These are phyloP conservation scores for Anastrepha obliqua DNA, from an alignment of 1,140 invertebrate species.

Conservation along the genomic window DNA sequence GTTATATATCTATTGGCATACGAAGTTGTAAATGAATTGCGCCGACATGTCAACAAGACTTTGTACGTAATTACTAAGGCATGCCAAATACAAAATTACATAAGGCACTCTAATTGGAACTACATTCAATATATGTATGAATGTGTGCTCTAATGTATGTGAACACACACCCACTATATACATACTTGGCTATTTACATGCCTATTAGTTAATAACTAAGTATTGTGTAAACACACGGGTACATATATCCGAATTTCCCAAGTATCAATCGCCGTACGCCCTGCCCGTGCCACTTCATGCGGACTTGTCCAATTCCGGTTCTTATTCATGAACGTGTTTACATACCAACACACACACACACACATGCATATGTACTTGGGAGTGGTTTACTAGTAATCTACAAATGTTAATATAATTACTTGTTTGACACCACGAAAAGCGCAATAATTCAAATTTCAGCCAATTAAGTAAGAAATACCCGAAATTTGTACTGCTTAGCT, in stretches of 20 bases:
- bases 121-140: background rate
- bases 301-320: background rate
- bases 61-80: too few relatives aligned
- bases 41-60: too few relatives aligned
- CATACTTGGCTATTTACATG: background rate
- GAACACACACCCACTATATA: background rate
- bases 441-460: constrained; percentile 42
- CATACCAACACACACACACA: background rate
- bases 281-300: background rate
- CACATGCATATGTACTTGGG: background rate
- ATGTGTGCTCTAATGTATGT: background rate
- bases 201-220: background rate
- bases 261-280: background rate
- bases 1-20: background rate
- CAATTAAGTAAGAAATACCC: constrained; percentile 16
- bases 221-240: background rate
- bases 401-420: constrained; percentile 35
- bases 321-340: background rate
- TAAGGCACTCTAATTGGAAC: background rate
- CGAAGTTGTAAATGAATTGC: too few relatives aligned
- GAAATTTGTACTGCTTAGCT: background rate
- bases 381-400: constrained; percentile 22
- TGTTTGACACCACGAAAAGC: constrained; percentile 39
- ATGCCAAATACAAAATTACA: background rate
- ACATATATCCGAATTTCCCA: background rate